phyloP scores from a whole-genome alignment of 1,140 invertebrate species.

The silkworm (Bombyx mori) region DNA sequence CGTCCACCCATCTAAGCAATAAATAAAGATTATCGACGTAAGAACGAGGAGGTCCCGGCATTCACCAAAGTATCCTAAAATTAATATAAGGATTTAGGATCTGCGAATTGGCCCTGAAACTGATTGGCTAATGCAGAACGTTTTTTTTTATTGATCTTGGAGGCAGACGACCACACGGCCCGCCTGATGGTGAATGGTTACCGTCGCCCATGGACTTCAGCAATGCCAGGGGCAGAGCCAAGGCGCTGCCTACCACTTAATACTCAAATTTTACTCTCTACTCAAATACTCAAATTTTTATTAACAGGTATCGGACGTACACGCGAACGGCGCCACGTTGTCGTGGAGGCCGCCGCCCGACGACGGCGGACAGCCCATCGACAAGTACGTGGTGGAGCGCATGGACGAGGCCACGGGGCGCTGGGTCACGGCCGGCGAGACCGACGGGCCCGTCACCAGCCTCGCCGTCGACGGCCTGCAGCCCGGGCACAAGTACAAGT shows the following conservation, averaged over 20 bases:
- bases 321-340: constrained; percentile 87
- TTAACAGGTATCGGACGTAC: constrained; percentile 79
- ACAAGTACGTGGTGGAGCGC: constrained; percentile 94
- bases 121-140: background rate
- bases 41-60: too few species aligned
- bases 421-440: constrained; percentile 94
- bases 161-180: too few species aligned
- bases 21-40: too few species aligned
- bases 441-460: constrained; percentile 82
- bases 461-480: constrained; percentile 83
- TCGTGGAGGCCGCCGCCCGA: constrained; percentile 93
- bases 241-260: too few species aligned
- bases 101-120: too few species aligned
- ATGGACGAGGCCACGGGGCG: constrained; percentile 93
- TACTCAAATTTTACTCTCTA: background rate
- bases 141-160: background rate
- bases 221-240: too few species aligned
- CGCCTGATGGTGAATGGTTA: too few species aligned
- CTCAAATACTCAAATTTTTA: background rate
- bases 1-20: too few species aligned
- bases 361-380: constrained; percentile 91
- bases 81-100: too few species aligned
- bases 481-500: constrained; percentile 96
- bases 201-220: too few species aligned
- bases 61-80: too few species aligned